Conservation (phyloP, 2,888 invertebrate genomes). For the Aleiodes alternator region DNA sequence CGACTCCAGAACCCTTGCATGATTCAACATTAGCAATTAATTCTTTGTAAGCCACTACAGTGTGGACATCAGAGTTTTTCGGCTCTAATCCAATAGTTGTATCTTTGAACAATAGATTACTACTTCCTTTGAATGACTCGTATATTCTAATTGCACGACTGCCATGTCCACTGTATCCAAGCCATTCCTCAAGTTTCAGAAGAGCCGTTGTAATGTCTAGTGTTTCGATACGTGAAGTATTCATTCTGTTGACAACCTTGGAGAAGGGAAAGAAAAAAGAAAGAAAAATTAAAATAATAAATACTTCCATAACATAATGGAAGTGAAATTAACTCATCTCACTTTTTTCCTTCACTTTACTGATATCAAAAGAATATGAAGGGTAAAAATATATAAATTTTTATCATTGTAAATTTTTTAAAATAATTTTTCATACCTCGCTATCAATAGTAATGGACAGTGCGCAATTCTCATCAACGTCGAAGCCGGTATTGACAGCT, state of each 20-base stretch:
- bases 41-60: conserved; percentile 79
- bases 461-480: conserved; percentile 78
- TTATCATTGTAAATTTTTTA: background rate
- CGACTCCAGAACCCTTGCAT: conserved; percentile 60
- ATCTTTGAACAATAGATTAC: conserved; percentile 81
- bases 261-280: conserved; percentile 29
- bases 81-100: conserved; percentile 79
- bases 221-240: conserved; percentile 49
- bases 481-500: conserved; percentile 76
- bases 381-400: too few species aligned
- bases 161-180: conserved; percentile 76
- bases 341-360: background rate
- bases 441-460: conserved; percentile 80
- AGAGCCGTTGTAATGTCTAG: conserved; percentile 70
- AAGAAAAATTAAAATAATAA: background rate
- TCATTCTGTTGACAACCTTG: conserved; percentile 66
- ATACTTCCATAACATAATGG: background rate
- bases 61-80: conserved; percentile 71
- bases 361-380: too few species aligned
- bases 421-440: conserved; percentile 75
- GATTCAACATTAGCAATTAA: conserved; percentile 76
- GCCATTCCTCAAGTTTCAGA: conserved; percentile 76
- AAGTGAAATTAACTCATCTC: background rate
- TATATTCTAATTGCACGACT: conserved; percentile 77
- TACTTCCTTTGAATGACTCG: conserved; percentile 77